Conservation (phyloP, 2,888 invertebrate species). For the Limenitis camilla region DNA sequence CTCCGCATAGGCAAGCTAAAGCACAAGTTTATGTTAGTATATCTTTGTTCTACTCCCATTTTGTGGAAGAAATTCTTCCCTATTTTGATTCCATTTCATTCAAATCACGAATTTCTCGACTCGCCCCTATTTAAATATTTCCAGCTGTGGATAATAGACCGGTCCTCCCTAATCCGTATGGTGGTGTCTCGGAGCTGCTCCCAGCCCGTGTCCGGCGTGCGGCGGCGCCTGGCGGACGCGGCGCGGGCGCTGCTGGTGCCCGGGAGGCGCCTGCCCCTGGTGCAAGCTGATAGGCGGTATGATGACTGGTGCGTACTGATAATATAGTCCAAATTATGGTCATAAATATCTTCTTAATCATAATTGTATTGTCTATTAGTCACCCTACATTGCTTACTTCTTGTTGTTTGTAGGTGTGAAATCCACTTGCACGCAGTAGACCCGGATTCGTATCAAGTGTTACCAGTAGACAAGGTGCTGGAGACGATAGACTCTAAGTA, state of each 20-base stretch:
- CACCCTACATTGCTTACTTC: background rate
- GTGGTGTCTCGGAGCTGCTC: constrained; percentile 88
- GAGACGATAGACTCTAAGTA: constrained; percentile 89
- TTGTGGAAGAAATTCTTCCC: too few relatives aligned
- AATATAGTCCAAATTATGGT: background rate
- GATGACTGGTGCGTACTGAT: constrained; percentile 77
- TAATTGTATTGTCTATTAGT: background rate
- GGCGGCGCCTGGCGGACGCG: constrained; percentile 79
- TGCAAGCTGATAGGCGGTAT: constrained; percentile 61
- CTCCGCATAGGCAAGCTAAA: constrained; percentile 84
- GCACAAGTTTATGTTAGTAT: constrained; percentile 84
- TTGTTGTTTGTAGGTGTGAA: constrained; percentile 80
- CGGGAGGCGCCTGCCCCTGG: constrained; percentile 75
- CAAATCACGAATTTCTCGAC: too few relatives aligned
- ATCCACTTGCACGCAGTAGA: constrained; percentile 90
- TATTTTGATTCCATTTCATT: too few relatives aligned
- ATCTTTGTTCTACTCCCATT: background rate
- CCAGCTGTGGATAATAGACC: constrained; percentile 93
- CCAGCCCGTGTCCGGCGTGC: constrained; percentile 78
- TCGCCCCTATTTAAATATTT: too few relatives aligned
- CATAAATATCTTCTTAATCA: background rate
- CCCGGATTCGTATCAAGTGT: constrained; percentile 80
- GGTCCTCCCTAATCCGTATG: constrained; percentile 86
- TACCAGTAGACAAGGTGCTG: constrained; percentile 84
- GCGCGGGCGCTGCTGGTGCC: constrained; percentile 82